Percentiles rank a stretch among this genome's conserved stretches.
phyloP scores from a whole-genome alignment of 30 jellyfish, hydroid and myxozoan species.

The Morbakka virulenta region DNA sequence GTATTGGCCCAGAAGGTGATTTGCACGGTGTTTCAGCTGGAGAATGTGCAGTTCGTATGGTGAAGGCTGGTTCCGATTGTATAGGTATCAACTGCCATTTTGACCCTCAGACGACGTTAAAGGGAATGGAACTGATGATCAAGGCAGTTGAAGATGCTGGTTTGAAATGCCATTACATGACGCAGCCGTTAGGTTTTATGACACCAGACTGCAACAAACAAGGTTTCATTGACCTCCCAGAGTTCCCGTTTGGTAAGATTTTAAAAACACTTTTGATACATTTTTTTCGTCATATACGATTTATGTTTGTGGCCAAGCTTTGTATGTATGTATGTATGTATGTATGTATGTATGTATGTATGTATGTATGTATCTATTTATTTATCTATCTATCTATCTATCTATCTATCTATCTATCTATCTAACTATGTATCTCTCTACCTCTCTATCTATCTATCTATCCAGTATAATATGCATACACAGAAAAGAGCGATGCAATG shows the following conservation, averaged over 20 bases:
- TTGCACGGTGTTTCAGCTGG: slow-evolving; percentile 89
- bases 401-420: too few species aligned
- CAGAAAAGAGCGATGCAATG: too few species aligned
- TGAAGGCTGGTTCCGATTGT: slow-evolving; percentile 87
- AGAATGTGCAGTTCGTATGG: slow-evolving; percentile 96
- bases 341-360: neutral
- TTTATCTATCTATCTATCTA: too few species aligned
- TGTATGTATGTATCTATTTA: too few species aligned
- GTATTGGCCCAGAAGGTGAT: slow-evolving; percentile 99
- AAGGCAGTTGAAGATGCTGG: slow-evolving; percentile 90
- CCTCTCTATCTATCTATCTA: too few species aligned
- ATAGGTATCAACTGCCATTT: slow-evolving; percentile 94
- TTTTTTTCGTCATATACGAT: too few species aligned
- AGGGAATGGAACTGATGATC: slow-evolving; percentile 69
- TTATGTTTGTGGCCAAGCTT: neutral
- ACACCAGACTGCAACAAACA: slow-evolving; percentile 90
- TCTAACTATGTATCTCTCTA: too few species aligned
- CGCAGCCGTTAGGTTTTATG: slow-evolving; percentile 82
- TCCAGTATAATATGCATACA: too few species aligned
- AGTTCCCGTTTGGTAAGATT: slow-evolving; percentile 90
- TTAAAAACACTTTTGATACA: too few species aligned
- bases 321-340: neutral
- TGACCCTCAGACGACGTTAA: slow-evolving; percentile 73
- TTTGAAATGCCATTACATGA: slow-evolving; percentile 69
- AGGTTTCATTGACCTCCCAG: slow-evolving; percentile 94